These are phyloP conservation scores for Tapera naevia DNA, from an alignment of 2,797 vertebrate species.

Conservation along the genomic window DNA sequence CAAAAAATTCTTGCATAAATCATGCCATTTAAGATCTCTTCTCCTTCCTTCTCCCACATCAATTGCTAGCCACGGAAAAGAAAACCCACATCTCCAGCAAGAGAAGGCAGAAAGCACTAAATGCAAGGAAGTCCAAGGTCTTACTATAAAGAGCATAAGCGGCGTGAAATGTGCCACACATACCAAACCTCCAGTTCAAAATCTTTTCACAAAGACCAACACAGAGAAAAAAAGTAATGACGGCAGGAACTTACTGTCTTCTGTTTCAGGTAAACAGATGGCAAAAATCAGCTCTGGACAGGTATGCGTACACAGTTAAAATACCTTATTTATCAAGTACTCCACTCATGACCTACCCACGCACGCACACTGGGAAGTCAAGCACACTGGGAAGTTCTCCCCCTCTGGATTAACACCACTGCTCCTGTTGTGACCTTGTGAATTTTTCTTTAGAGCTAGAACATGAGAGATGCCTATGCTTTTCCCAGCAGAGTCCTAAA, in stretches of 20 bases:
- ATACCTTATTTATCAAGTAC: neutral
- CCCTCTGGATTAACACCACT: neutral
- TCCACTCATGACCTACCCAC: neutral
- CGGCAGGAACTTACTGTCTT: neutral
- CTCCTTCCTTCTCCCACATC: neutral
- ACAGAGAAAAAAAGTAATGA: neutral
- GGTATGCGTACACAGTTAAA: neutral
- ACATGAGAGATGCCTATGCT: neutral
- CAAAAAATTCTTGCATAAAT: neutral
- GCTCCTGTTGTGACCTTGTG: neutral
- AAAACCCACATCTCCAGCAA: neutral
- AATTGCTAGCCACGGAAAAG: neutral
- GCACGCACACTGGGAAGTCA: too few relatives aligned
- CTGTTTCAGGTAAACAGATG: neutral
- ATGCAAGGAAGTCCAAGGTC: neutral
- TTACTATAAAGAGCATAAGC: neutral
- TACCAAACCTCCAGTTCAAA: neutral
- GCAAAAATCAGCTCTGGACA: neutral
- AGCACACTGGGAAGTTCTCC: neutral
- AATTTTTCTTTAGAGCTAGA: neutral
- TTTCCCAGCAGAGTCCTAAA: neutral
- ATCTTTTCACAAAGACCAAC: neutral
- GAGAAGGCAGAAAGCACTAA: neutral
- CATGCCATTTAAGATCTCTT: neutral
- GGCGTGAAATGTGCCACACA: fast-evolving